Evolutionary conservation across 2,888 invertebrate genomes (phyloP).

Genomic region (Mimas tiliae): DNA sequence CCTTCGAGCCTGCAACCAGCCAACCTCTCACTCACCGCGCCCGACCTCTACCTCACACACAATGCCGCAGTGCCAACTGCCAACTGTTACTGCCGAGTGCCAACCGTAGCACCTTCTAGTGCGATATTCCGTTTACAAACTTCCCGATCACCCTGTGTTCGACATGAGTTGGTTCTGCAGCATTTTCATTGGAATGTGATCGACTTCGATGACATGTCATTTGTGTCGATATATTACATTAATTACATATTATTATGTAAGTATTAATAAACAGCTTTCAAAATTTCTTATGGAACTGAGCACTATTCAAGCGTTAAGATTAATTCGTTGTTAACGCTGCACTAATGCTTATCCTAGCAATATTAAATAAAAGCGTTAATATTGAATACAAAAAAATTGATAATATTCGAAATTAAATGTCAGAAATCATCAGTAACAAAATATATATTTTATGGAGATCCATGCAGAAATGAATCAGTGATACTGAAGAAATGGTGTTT

Average conservation of each 20-base stretch:
- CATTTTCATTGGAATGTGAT: constrained; percentile 51
- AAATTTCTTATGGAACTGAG: constrained; percentile 48
- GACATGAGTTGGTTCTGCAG: constrained; percentile 53
- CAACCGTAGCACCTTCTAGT: constrained; percentile 37
- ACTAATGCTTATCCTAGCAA: constrained; percentile 77
- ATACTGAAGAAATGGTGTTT: constrained; percentile 83
- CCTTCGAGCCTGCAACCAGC: constrained; percentile 95
- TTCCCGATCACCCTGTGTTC: constrained; percentile 26
- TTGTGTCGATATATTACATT: constrained; percentile 28
- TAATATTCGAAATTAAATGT: constrained; percentile 54
- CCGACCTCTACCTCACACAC: constrained; percentile 38
- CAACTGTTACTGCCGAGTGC: constrained; percentile 43
- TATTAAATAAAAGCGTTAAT: constrained; percentile 77
- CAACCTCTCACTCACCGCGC: constrained; percentile 40
- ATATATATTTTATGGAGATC: constrained; percentile 73
- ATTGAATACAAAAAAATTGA: constrained; percentile 65
- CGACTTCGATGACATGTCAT: constrained; percentile 13
- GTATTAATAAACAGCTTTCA: constrained; percentile 22
- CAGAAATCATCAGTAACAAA: constrained; percentile 59
- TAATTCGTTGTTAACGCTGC: constrained; percentile 66
- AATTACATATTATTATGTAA: constrained; percentile 10
- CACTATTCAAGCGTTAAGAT: constrained; percentile 74
- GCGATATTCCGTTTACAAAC: neutral
- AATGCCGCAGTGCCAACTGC: constrained; percentile 52
- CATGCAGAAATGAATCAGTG: constrained; percentile 83